Conservation (phyloP, 2,113 vertebrate genomes). For the Aleadryas rufinucha region DNA sequence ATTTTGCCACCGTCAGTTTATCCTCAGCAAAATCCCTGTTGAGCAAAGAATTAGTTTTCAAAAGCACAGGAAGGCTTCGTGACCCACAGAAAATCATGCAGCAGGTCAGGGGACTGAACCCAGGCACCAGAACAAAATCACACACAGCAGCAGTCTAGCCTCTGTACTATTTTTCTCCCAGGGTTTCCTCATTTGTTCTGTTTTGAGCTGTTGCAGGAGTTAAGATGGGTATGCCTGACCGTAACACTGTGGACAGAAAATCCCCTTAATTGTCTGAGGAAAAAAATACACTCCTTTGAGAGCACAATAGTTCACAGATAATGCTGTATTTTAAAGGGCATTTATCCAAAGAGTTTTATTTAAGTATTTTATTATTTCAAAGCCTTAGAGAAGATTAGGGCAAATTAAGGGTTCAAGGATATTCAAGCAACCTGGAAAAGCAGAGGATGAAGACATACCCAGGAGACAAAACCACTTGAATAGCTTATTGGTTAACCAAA, state of each 20-base stretch:
- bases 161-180: not conserved
- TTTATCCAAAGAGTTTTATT: constrained; percentile 9
- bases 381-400: constrained; percentile 26
- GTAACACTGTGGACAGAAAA: constrained; percentile 8
- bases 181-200: not conserved
- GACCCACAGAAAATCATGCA: not conserved
- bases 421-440: constrained; percentile 49
- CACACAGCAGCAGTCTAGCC: not conserved
- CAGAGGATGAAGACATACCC: constrained; percentile 34
- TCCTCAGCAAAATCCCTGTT: not conserved
- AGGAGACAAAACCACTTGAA: constrained; percentile 44
- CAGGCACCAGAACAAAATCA: not conserved
- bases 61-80: not conserved
- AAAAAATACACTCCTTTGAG: not conserved
- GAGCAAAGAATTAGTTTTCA: not conserved
- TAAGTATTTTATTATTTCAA: constrained; percentile 53
- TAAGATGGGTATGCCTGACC: not conserved
- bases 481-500: constrained; percentile 25
- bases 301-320: not conserved
- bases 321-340: constrained; percentile 13
- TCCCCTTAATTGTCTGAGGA: not conserved
- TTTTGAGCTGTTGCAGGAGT: not conserved
- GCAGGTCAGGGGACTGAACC: not conserved
- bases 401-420: constrained; percentile 49
- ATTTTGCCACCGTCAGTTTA: not conserved